Conservation (phyloP, 2,888 invertebrate species). For the Clostera curtula region DNA sequence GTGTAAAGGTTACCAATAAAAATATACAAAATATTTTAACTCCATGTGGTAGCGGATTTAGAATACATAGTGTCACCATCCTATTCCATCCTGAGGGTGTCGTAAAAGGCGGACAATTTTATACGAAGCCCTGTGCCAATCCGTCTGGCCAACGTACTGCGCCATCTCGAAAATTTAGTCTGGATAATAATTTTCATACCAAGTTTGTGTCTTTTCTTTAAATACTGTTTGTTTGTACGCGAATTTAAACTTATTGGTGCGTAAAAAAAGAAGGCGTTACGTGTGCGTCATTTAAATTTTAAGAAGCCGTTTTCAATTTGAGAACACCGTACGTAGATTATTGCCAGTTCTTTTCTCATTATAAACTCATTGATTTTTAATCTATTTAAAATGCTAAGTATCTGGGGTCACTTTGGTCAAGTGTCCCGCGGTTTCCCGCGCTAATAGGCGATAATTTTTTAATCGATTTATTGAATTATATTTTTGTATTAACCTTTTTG, state of each 20-base stretch:
- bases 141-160: too few species aligned
- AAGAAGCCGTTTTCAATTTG: conserved; percentile 22
- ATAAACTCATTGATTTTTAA: conserved; percentile 26
- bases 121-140: too few species aligned
- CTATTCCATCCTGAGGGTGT: too few species aligned
- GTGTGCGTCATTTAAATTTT: conserved; percentile 22
- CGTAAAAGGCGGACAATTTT: too few species aligned
- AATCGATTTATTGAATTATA: conserved; percentile 15
- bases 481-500: conserved; percentile 17
- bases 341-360: conserved; percentile 14
- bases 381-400: conserved; percentile 19
- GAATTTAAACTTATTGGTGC: too few species aligned
- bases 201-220: conserved; percentile 11
- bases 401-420: conserved; percentile 9
- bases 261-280: too few species aligned
- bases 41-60: too few species aligned
- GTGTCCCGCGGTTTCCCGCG: conserved; percentile 17
- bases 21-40: too few species aligned
- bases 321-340: conserved; percentile 17
- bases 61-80: too few species aligned
- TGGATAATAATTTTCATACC: too few species aligned
- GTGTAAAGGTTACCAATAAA: too few species aligned
- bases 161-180: too few species aligned
- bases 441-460: conserved; percentile 23
- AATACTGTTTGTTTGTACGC: conserved; percentile 6